phyloP scores from a whole-genome alignment of 2,888 invertebrate species.

The Parthenolecanium corni region DNA sequence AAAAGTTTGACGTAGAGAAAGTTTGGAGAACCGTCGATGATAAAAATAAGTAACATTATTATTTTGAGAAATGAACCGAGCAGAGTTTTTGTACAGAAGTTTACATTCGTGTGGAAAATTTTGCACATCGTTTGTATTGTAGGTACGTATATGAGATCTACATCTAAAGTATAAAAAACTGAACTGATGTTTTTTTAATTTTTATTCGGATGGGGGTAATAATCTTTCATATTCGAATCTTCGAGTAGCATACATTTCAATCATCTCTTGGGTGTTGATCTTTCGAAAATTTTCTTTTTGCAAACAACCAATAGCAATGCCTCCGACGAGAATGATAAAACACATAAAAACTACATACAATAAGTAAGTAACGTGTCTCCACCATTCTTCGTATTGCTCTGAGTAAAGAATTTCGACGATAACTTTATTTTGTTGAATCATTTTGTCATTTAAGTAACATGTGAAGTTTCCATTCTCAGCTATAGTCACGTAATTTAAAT shows the following conservation, averaged over 20 bases:
- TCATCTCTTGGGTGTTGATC: neutral
- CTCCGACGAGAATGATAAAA: neutral
- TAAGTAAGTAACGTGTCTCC: conserved; percentile 9
- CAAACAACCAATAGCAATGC: neutral
- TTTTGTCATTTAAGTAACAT: neutral
- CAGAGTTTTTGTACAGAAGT: too few species aligned
- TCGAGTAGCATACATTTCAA: neutral
- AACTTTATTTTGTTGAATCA: neutral
- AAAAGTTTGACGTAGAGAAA: too few species aligned
- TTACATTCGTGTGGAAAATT: too few species aligned
- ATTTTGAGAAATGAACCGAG: too few species aligned
- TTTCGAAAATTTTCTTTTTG: neutral
- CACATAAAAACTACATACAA: neutral
- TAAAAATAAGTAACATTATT: too few species aligned
- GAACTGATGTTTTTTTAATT: too few species aligned
- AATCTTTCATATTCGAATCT: conserved; percentile 1
- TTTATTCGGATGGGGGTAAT: neutral
- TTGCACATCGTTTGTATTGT: too few species aligned
- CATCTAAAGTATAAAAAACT: too few species aligned
- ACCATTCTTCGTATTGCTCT: neutral
- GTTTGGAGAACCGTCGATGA: too few species aligned
- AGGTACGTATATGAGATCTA: too few species aligned
- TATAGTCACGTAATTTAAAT: neutral
- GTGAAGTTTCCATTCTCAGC: neutral
- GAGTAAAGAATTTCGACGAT: neutral